A percentile compares a stretch with the other conserved stretches of the same genome.
Conservation (phyloP, 2,888 invertebrate species). For the Hydroisotoma schaefferi region DNA sequence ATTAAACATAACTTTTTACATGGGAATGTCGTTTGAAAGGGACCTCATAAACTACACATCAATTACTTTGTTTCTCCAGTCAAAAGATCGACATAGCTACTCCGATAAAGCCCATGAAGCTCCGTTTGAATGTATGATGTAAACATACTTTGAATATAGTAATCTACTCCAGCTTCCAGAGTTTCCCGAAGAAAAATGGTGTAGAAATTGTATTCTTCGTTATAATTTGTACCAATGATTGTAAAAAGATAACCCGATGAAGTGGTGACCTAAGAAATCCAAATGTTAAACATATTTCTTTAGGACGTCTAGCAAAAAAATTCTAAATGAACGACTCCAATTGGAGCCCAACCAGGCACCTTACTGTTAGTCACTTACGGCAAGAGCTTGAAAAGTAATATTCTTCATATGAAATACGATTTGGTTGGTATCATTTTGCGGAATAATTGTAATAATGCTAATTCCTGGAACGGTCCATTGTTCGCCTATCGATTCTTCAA, state of each 20-base stretch:
- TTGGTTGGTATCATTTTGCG: conserved; percentile 3
- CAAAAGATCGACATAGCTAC: conserved; percentile 19
- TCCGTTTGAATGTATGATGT: conserved; percentile 9
- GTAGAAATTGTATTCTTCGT: conserved; percentile 17
- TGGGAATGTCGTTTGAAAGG: background rate
- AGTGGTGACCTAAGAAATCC: no score
- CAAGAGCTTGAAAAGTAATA: conserved; percentile 14
- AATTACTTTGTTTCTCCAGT: conserved; percentile 14
- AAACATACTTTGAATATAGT: conserved; percentile 11
- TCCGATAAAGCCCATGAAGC: conserved; percentile 23
- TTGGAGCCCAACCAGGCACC: background rate
- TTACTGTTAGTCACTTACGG: background rate
- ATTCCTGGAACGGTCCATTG: conserved; percentile 27
- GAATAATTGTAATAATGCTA: conserved; percentile 13
- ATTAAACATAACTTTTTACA: background rate
- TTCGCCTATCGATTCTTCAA: conserved; percentile 13
- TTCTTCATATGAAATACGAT: conserved; percentile 20
- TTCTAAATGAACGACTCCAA: background rate
- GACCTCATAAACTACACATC: background rate
- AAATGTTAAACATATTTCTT: no score
- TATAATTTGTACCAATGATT: background rate
- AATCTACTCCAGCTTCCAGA: conserved; percentile 10
- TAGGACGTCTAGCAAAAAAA: no score
- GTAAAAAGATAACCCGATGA: no score
- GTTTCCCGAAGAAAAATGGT: conserved; percentile 14